Evolutionary conservation across 2,113 vertebrate species (phyloP).

Genomic region (Melierax canorus): DNA sequence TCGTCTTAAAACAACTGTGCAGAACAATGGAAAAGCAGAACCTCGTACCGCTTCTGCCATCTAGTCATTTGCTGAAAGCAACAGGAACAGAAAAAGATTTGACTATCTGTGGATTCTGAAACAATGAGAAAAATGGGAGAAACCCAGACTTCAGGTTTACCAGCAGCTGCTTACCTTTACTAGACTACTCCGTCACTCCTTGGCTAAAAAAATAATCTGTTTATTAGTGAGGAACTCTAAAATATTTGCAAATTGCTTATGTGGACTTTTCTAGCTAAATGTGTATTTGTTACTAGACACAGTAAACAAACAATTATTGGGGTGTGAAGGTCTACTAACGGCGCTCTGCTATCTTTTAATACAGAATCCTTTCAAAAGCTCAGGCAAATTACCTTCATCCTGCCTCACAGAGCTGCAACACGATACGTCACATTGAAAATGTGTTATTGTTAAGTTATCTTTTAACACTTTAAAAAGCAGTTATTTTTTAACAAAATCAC

Average conservation of each 20-base stretch:
- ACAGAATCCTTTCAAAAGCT: neutral
- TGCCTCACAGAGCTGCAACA: neutral
- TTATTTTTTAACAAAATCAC: neutral
- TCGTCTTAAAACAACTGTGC: neutral
- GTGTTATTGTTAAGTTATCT: neutral
- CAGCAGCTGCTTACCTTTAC: neutral
- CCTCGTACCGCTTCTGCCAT: neutral
- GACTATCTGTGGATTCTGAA: rapidly evolving
- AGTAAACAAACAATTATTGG: neutral
- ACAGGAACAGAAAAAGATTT: neutral
- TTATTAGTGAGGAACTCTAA: neutral
- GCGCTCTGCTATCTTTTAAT: neutral
- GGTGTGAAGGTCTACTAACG: neutral
- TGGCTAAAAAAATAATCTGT: neutral
- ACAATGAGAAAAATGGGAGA: neutral
- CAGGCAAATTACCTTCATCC: neutral
- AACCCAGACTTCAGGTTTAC: neutral
- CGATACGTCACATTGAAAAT: neutral
- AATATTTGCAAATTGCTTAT: neutral
- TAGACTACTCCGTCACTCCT: neutral
- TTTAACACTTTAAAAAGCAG: neutral
- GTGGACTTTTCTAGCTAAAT: neutral
- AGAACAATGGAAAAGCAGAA: neutral
- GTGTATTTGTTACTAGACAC: neutral
- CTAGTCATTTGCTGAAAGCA: neutral